Evolutionary conservation across 2,797 vertebrate genomes (phyloP), one percentile per base, ranked within the genome.

Genomic region (Cirrhinus mrigala): DNA sequence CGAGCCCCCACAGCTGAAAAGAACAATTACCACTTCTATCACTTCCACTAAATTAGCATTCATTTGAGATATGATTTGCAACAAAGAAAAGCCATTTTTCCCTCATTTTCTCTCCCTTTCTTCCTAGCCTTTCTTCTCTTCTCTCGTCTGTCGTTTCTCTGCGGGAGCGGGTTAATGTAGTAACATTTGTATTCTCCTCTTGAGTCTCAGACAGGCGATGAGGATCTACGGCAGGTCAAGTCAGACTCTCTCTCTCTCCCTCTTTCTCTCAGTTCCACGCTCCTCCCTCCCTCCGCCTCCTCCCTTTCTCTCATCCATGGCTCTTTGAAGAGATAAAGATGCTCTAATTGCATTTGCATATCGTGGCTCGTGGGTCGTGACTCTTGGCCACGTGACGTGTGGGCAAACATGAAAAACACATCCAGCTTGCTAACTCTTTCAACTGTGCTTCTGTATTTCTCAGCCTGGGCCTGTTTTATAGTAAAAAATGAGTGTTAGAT

Each of bases 261-360:
- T 10, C 44, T 83, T 58, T 79, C 81, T 83, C 81, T 80, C 60
- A 68, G 64, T 80, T 75, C 79, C 46, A 69, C 58, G 46, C 75
- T 79, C 64, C 83, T 73, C 79, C 84, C 54, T 37, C 64, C 75
- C 64, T 70, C 73, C 66, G 33, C 74, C 79, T 77, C 71, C 44
- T 69, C 79, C 20, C 15, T 82, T 82, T 60, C 91, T 93, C 93
- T 94, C 91, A 92, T 93, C 91, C 84, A 58, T 50, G 64, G 82
- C 90, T 91, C 92, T 94, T 93, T 94, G 92, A 92, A 92, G 90
- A 93, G 92, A 94, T 93, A 93, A 94, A 93, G 92, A 92, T 90
- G 89, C 86, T 88, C 82, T 94, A 94, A 94, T 93, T 94, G 85
- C 93, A 95, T 95, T 94, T 94, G 91, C 93, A 94, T 94, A 94